A percentile compares a stretch with the other conserved stretches of the same genome.
phyloP scores from a whole-genome alignment of 2,113 vertebrate genomes.

The Spermophilus dauricus region DNA sequence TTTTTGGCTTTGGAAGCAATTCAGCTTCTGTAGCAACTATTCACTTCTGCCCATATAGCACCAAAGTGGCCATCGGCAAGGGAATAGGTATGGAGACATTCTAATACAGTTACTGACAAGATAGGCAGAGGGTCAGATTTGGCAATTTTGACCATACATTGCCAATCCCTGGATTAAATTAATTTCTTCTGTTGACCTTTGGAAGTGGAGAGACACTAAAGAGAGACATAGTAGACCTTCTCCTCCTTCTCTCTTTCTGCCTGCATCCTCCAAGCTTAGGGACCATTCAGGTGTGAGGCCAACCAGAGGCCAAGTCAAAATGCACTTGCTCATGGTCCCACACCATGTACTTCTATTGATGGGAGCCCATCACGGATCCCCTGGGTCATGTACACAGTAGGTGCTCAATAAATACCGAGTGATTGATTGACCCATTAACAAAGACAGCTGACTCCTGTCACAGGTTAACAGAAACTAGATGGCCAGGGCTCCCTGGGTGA shows the following conservation, averaged over 20 bases:
- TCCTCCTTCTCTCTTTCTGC: neutral
- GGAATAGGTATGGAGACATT: neutral
- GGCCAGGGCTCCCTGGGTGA: neutral
- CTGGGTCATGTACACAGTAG: conserved; percentile 66
- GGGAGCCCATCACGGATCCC: neutral
- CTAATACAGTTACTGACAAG: neutral
- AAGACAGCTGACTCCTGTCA: neutral
- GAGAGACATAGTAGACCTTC: no score
- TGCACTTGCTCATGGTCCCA: neutral
- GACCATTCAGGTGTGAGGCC: neutral
- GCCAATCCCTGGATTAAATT: neutral
- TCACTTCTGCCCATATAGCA: fast-evolving
- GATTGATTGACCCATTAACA: conserved; percentile 46
- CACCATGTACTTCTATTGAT: neutral
- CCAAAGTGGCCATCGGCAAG: neutral
- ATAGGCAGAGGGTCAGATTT: neutral
- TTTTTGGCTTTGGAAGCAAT: neutral
- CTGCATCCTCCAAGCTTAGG: neutral
- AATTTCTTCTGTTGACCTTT: neutral
- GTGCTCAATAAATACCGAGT: conserved; percentile 65
- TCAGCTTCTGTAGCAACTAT: neutral
- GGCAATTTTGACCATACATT: neutral
- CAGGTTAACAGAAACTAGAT: neutral
- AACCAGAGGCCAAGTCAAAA: conserved; percentile 11
- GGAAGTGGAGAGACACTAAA: neutral